Percentiles rank a stretch among this genome's conserved stretches.
Conservation (phyloP, 2,888 invertebrate genomes). For the Pollenia amentaria region DNA sequence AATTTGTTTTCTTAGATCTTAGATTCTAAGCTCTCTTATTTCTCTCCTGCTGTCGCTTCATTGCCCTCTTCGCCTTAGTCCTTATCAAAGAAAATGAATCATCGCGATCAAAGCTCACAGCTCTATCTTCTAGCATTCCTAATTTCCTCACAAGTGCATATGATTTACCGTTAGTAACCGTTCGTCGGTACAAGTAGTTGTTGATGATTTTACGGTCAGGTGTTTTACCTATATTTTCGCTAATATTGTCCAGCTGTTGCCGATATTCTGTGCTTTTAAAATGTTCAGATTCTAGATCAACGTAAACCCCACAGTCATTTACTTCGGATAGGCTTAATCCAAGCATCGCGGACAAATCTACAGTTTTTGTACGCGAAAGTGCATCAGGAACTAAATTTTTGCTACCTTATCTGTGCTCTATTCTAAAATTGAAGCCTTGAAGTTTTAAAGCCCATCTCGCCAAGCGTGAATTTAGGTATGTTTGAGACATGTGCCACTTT, state of each 20-base stretch:
- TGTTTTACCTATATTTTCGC: constrained; percentile 3
- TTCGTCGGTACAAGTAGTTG: constrained; percentile 41
- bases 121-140: constrained; percentile 11
- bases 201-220: constrained; percentile 51
- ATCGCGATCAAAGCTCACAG: background rate
- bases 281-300: constrained; percentile 51
- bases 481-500: constrained; percentile 72
- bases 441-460: constrained; percentile 58
- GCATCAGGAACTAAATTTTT: constrained; percentile 1
- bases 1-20: too few species aligned
- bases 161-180: constrained; percentile 5
- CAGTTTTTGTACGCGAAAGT: background rate
- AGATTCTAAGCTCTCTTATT: background rate
- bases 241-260: constrained; percentile 1
- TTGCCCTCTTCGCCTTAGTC: background rate
- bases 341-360: constrained; percentile 21
- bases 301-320: constrained; percentile 6
- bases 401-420: background rate
- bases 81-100: background rate
- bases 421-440: constrained; percentile 10
- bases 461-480: constrained; percentile 75
- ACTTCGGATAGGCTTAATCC: too few species aligned
- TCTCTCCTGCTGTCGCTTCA: background rate
- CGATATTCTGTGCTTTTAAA: constrained; percentile 40
- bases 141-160: constrained; percentile 16